Evolutionary conservation across 2,888 invertebrate species (phyloP).

Genomic region (Gymnosoma rotundatum): DNA sequence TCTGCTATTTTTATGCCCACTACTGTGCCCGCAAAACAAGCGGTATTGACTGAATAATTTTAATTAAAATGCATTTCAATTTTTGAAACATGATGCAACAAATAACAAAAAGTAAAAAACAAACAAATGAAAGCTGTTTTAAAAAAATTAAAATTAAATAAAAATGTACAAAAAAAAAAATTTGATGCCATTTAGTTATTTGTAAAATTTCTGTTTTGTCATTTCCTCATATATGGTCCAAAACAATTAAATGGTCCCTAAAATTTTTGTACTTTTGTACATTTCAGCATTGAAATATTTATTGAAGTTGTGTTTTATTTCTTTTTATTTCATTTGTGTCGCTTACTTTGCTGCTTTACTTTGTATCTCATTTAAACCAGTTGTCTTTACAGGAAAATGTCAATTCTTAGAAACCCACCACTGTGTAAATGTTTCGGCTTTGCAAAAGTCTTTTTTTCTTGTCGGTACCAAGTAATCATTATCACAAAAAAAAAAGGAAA

Average conservation of each 20-base stretch:
- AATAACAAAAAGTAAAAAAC: slow-evolving; percentile 1
- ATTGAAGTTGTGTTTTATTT: slow-evolving; percentile 40
- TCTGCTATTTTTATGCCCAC: slow-evolving; percentile 13
- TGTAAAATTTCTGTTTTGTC: slow-evolving; percentile 44
- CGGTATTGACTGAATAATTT: slow-evolving; percentile 49
- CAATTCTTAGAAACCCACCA: slow-evolving; percentile 53
- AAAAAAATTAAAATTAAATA: background rate
- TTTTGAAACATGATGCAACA: slow-evolving; percentile 53
- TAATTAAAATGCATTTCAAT: slow-evolving; percentile 62
- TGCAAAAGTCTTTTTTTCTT: slow-evolving; percentile 23
- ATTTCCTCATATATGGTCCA: slow-evolving; percentile 45
- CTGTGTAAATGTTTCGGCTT: slow-evolving; percentile 53
- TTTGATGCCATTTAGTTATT: slow-evolving; percentile 56
- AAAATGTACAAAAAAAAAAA: background rate
- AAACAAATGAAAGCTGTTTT: slow-evolving; percentile 6
- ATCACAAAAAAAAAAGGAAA: slow-evolving; percentile 11
- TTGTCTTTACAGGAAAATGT: slow-evolving; percentile 3
- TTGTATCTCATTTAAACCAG: background rate
- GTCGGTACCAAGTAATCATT: slow-evolving; percentile 1
- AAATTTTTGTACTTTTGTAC: slow-evolving; percentile 51
- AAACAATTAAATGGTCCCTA: slow-evolving; percentile 65
- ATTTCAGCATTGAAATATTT: slow-evolving; percentile 58
- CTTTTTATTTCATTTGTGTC: slow-evolving; percentile 27
- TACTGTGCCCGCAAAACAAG: slow-evolving; percentile 5
- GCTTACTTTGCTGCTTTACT: slow-evolving; percentile 28